phyloP scores from a whole-genome alignment of 2,113 vertebrate genomes.

The Protobothrops flavoviridis region DNA sequence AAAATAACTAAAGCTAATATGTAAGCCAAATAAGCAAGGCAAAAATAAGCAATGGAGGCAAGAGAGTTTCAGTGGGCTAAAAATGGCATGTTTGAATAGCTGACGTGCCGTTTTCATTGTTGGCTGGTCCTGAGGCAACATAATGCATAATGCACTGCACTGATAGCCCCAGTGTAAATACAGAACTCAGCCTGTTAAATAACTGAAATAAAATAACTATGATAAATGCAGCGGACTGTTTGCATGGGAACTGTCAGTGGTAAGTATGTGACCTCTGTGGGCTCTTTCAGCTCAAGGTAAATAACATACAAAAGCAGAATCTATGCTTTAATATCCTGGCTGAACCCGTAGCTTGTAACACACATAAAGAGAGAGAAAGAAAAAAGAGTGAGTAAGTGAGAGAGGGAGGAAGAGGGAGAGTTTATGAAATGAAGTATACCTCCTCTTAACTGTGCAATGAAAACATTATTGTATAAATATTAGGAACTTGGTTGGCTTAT shows the following conservation, averaged over 20 bases:
- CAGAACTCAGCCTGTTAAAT: not conserved
- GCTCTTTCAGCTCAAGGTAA: not conserved
- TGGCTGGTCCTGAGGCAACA: not conserved
- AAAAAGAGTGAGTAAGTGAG: not conserved
- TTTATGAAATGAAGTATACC: not conserved
- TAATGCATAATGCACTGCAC: not conserved
- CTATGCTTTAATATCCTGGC: not conserved
- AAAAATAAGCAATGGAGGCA: not conserved
- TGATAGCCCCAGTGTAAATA: not conserved
- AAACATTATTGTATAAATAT: not conserved
- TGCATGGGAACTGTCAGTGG: not conserved
- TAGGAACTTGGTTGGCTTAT: not conserved
- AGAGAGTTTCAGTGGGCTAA: not conserved
- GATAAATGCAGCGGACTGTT: not conserved
- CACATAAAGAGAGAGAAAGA: not conserved
- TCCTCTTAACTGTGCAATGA: not conserved
- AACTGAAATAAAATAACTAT: constrained; percentile 1
- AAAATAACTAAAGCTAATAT: not conserved
- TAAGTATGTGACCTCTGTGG: not conserved
- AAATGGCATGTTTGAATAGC: not conserved
- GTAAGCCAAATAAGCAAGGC: not conserved
- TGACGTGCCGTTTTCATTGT: not conserved
- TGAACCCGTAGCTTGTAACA: not conserved
- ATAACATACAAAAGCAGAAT: not conserved
- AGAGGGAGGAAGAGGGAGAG: not conserved